These are phyloP conservation scores for Opisthograptis luteolata DNA, from an alignment of 2,888 invertebrate genomes.

Conservation along the genomic window DNA sequence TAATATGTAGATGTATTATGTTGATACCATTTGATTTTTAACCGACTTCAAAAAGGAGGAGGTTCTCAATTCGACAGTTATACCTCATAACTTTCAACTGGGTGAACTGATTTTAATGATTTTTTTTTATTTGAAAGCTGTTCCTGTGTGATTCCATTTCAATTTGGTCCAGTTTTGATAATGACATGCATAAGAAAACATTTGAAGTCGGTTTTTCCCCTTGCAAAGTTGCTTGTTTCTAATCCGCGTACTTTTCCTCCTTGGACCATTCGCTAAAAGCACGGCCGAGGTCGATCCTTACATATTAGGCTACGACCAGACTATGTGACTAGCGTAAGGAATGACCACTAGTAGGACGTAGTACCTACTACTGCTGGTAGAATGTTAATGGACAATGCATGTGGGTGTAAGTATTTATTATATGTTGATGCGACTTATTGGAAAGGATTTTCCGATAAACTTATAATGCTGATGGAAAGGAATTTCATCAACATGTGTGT, in stretches of 20 bases:
- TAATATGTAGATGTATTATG: no score
- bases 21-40: no score
- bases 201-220: no score
- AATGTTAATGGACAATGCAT: constrained; percentile 4
- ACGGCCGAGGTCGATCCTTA: constrained; percentile 66
- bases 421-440: background rate
- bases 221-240: background rate
- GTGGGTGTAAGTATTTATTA: background rate
- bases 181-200: no score
- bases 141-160: no score
- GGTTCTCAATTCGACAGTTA: no score
- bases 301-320: constrained; percentile 70
- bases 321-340: constrained; percentile 69
- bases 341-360: constrained; percentile 48
- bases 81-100: no score
- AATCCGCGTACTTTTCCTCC: constrained; percentile 26
- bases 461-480: background rate
- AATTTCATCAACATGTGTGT: background rate
- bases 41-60: no score
- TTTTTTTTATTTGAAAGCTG: no score
- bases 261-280: constrained; percentile 39
- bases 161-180: no score
- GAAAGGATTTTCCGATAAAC: background rate
- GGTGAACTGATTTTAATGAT: no score
- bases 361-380: constrained; percentile 3